Conservation (phyloP, 2,113 vertebrate species). For the Ondatra zibethicus region DNA sequence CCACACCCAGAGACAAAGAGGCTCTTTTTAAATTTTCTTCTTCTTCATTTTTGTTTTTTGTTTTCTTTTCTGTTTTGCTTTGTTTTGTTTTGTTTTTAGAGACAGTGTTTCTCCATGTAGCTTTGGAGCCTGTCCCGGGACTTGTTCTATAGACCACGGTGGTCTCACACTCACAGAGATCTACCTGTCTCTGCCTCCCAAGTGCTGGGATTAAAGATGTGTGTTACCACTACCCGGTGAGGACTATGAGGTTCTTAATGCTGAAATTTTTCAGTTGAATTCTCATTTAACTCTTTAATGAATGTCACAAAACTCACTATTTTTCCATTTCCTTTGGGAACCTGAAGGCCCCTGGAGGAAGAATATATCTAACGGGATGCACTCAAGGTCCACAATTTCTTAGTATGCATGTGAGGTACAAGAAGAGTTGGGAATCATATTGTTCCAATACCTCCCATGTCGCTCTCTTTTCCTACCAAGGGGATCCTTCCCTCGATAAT, state of each 20-base stretch:
- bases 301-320: background rate
- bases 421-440: background rate
- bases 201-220: background rate
- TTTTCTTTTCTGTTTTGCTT: no score
- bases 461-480: accelerated
- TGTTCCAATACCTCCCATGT: accelerated
- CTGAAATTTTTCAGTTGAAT: conserved; percentile 25
- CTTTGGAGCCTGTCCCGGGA: no score
- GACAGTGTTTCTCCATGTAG: no score
- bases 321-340: conserved; percentile 41
- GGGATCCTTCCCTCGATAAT: background rate
- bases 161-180: background rate
- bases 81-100: no score
- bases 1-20: background rate
- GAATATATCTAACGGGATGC: background rate
- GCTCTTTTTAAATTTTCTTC: background rate
- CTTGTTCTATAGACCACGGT: no score
- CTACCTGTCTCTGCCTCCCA: background rate
- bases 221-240: background rate
- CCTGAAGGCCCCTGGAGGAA: background rate
- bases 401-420: background rate
- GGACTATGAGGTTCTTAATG: background rate
- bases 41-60: no score
- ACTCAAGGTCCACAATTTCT: background rate
- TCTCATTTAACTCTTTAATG: conserved; percentile 19